Percentiles rank a stretch among this genome's conserved stretches.
Conservation (phyloP, 2,113 vertebrate species). For the Erythrocebus patas region DNA sequence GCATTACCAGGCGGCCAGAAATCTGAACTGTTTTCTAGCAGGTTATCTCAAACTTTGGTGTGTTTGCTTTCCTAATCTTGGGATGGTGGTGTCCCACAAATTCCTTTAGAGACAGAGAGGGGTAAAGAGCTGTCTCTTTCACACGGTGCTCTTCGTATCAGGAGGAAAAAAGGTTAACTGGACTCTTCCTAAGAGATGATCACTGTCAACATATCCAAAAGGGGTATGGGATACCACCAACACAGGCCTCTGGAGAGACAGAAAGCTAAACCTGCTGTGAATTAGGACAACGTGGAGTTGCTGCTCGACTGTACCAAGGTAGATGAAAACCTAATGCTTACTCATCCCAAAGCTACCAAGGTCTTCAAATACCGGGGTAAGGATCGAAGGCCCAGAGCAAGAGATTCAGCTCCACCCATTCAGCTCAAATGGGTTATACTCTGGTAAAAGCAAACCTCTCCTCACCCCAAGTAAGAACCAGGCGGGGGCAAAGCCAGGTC, state of each 20-base stretch:
- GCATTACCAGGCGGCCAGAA: not conserved
- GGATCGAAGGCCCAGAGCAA: conserved; percentile 42
- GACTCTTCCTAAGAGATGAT: conserved; percentile 37
- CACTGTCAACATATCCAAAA: conserved; percentile 22
- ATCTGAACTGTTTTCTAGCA: conserved; percentile 40
- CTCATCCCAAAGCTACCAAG: conserved; percentile 50
- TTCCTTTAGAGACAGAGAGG: not conserved
- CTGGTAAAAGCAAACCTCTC: conserved; percentile 41
- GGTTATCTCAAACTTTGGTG: not conserved
- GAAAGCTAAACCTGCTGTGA: conserved; percentile 53
- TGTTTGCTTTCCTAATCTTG: conserved; percentile 8
- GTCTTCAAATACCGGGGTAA: conserved; percentile 44
- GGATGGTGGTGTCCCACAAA: conserved; percentile 26
- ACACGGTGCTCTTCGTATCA: not conserved
- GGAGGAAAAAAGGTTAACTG: conserved; percentile 35
- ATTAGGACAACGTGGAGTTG: conserved; percentile 66
- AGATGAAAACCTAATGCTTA: conserved; percentile 64
- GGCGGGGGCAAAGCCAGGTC: not conserved
- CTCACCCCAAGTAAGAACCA: conserved; percentile 11
- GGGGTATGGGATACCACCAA: not conserved
- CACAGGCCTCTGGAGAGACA: conserved; percentile 37
- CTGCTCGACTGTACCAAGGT: conserved; percentile 16
- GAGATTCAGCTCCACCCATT: conserved; percentile 37
- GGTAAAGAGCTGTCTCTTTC: conserved; percentile 21
- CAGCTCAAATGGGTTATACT: not conserved